phyloP scores from a whole-genome alignment of 2,113 vertebrate genomes.

The Poeciliopsis occidentalis region DNA sequence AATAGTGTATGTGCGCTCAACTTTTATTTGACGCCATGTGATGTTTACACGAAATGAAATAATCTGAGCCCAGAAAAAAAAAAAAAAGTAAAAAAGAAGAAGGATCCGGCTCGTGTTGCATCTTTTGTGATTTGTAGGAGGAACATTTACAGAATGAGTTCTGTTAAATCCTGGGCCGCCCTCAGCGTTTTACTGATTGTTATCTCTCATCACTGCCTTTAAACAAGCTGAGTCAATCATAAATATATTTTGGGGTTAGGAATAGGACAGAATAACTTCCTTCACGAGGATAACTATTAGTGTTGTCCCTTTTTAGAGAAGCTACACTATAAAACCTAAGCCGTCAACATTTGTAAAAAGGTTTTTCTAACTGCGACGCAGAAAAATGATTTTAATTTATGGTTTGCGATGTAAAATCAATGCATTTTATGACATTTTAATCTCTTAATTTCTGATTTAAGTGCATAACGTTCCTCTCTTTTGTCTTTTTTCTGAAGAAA shows the following conservation, averaged over 20 bases:
- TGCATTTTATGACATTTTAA: neutral
- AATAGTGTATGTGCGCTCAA: constrained; percentile 1
- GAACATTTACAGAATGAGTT: neutral
- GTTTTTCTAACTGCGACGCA: neutral
- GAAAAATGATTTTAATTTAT: neutral
- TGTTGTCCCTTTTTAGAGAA: too few species aligned
- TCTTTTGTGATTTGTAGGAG: neutral
- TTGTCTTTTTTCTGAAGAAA: too few species aligned
- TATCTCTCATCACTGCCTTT: neutral
- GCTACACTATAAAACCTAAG: neutral
- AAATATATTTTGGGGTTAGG: neutral
- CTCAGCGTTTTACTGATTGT: neutral
- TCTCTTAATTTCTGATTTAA: neutral
- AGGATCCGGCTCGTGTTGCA: neutral
- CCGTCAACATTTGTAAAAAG: neutral
- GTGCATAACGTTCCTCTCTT: too few species aligned
- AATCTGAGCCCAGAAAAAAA: neutral
- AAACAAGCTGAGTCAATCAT: neutral
- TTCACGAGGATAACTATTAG: too few species aligned
- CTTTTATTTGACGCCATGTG: constrained; percentile 6
- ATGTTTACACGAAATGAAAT: constrained; percentile 10
- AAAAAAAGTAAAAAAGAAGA: neutral
- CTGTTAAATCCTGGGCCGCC: neutral
- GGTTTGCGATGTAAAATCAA: neutral
- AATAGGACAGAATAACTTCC: too few species aligned